Conservation (phyloP, 30 jellyfish, hydroid and myxozoan genomes). For the Cassiopea xamachana region DNA sequence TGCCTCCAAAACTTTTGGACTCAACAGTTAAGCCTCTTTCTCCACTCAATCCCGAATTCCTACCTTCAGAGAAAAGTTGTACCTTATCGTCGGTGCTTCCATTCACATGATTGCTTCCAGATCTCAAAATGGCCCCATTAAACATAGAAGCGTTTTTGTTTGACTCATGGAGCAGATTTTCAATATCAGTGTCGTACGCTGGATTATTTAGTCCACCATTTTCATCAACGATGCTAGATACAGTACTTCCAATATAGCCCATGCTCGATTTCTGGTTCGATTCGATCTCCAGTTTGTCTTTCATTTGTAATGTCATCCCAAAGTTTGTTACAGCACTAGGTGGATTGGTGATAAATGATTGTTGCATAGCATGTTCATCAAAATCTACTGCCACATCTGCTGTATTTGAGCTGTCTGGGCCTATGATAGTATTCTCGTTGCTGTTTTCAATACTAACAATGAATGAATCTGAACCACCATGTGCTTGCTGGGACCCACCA, state of each 20-base stretch:
- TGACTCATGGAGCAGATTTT: neutral
- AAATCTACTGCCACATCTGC: constrained; percentile 2
- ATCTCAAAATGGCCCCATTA: neutral
- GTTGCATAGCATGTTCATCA: neutral
- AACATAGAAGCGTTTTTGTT: neutral
- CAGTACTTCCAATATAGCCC: neutral
- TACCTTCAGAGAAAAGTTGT: constrained; percentile 10
- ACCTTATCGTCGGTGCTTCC: neutral
- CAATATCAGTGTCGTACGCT: constrained; percentile 8
- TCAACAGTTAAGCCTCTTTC: constrained; percentile 2
- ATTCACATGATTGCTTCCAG: neutral
- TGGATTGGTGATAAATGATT: neutral
- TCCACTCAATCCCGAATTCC: neutral
- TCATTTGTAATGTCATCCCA: neutral
- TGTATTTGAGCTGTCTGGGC: neutral
- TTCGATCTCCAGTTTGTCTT: neutral
- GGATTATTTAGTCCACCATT: neutral
- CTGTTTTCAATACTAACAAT: constrained; percentile 9
- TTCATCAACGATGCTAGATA: neutral
- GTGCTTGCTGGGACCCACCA: constrained; percentile 15
- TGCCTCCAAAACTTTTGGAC: neutral
- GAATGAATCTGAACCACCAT: constrained; percentile 45
- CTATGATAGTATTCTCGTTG: neutral
- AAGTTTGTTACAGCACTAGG: neutral
- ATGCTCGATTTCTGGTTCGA: neutral